Conservation (phyloP, 2,113 vertebrate genomes). For the Actinemys pallida region DNA sequence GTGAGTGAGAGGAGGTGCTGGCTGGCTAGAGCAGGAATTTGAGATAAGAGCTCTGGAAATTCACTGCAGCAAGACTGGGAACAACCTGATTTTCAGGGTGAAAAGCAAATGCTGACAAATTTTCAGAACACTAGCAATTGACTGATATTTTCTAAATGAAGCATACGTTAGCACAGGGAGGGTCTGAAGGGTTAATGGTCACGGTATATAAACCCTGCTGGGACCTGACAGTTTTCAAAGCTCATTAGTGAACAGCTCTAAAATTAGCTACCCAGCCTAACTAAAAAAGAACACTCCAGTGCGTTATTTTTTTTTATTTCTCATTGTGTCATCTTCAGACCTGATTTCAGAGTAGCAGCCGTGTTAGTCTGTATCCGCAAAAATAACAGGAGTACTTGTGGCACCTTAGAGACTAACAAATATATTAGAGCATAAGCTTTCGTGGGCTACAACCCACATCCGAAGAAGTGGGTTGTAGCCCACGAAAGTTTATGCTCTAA, state of each 20-base stretch:
- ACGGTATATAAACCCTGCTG: not conserved
- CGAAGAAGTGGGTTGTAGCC: too few relatives aligned
- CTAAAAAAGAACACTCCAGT: not conserved
- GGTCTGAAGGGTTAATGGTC: not conserved
- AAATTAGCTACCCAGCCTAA: not conserved
- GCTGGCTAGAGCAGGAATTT: not conserved
- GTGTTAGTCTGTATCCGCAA: too few relatives aligned
- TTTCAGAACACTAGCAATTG: not conserved
- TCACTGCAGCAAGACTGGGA: not conserved
- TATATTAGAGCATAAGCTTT: too few relatives aligned
- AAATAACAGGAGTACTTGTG: too few relatives aligned
- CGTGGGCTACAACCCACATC: too few relatives aligned
- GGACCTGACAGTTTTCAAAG: not conserved
- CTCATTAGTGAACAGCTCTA: not conserved
- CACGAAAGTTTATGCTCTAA: too few relatives aligned
- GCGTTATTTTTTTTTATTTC: not conserved
- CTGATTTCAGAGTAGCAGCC: too few relatives aligned
- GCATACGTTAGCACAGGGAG: not conserved
- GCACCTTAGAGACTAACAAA: too few relatives aligned
- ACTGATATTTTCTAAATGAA: not conserved
- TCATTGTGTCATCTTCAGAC: not conserved
- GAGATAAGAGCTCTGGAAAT: not conserved
- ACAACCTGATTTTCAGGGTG: not conserved
- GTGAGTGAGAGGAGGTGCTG: rapidly evolving
- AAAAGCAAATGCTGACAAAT: not conserved